phyloP scores from a whole-genome alignment of 2,797 vertebrate species.

The Microctenopoma steveboyesi region DNA sequence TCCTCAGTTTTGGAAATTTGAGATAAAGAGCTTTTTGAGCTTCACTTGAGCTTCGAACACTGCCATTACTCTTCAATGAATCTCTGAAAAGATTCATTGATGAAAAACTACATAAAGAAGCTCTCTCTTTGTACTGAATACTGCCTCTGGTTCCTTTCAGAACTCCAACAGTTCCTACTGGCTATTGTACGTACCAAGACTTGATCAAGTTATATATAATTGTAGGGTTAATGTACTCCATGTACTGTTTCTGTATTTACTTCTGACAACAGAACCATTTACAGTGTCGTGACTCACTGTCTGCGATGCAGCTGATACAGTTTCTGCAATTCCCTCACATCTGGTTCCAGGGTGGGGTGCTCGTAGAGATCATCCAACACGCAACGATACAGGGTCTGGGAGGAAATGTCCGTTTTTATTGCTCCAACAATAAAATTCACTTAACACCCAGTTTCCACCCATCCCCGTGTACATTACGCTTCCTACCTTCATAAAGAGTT shows the following conservation, averaged over 20 bases:
- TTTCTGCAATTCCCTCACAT: constrained; percentile 92
- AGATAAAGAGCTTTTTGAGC: constrained; percentile 50
- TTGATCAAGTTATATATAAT: neutral
- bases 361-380: constrained; percentile 95
- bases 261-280: neutral
- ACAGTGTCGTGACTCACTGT: constrained; percentile 85
- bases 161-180: constrained; percentile 22
- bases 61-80: constrained; percentile 43
- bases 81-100: constrained; percentile 75
- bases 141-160: constrained; percentile 41
- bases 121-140: constrained; percentile 54
- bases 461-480: constrained; percentile 14
- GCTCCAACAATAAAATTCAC: neutral
- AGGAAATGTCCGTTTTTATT: constrained; percentile 57
- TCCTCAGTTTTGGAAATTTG: constrained; percentile 27
- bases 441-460: constrained; percentile 21
- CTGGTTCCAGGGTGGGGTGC: constrained; percentile 92
- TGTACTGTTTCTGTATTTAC: neutral
- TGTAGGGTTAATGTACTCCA: neutral
- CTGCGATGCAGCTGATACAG: constrained; percentile 92
- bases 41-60: constrained; percentile 58
- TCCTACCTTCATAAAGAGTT: constrained; percentile 93
- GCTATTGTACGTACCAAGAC: constrained; percentile 6
- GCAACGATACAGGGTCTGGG: constrained; percentile 90
- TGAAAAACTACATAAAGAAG: constrained; percentile 57